phyloP scores from a whole-genome alignment of 2,113 vertebrate species.

The Lota lota region DNA sequence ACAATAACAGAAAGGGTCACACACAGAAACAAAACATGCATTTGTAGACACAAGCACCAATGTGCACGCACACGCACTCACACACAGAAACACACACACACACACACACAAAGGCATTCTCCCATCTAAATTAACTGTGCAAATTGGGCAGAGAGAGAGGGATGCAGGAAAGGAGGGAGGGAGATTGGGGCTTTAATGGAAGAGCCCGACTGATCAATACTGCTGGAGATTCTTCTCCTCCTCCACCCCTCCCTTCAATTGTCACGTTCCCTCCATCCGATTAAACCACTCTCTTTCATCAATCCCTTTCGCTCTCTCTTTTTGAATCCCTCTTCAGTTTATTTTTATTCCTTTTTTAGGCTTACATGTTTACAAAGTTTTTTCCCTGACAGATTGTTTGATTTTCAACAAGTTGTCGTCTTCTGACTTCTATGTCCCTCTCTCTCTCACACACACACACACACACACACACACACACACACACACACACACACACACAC shows the following conservation, averaged over 20 bases:
- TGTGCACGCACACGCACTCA: conserved; percentile 16
- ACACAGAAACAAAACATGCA: conserved; percentile 14
- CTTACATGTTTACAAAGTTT: no score
- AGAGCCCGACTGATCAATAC: conserved; percentile 76
- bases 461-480: no score
- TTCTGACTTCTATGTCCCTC: no score
- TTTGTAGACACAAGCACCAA: conserved; percentile 3
- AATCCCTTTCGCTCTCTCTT: neutral
- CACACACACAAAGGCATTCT: conserved; percentile 49
- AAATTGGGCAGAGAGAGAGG: conserved; percentile 71
- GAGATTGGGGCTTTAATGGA: conserved; percentile 64
- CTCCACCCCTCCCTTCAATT: conserved; percentile 69
- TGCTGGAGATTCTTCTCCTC: conserved; percentile 70
- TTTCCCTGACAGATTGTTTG: no score
- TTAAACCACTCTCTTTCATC: conserved; percentile 50
- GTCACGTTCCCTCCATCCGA: conserved; percentile 74
- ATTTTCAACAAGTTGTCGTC: no score
- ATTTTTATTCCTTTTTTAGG: neutral
- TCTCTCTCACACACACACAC: no score
- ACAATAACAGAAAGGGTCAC: neutral
- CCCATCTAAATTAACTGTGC: conserved; percentile 73
- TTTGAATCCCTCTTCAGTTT: neutral
- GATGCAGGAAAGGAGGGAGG: conserved; percentile 51
- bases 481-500: no score
- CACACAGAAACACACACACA: conserved; percentile 19